These are phyloP conservation scores for Oscheius sp. DNA, from an alignment of 2,888 invertebrate genomes.

Conservation along the genomic window DNA sequence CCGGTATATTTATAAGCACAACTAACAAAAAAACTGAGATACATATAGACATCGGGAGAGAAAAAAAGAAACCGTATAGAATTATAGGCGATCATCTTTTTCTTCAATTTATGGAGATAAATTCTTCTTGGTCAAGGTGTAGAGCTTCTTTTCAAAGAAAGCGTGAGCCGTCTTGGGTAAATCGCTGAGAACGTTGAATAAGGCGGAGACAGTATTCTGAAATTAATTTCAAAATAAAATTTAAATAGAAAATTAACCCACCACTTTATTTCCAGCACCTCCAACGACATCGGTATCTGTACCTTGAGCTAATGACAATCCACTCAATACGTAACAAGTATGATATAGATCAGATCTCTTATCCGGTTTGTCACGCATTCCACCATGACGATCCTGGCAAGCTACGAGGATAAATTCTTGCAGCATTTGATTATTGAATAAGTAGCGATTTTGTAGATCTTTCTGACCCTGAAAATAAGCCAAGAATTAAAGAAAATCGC, in stretches of 20 bases:
- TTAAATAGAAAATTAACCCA: constrained; percentile 37
- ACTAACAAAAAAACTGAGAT: too few relatives aligned
- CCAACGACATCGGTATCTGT: constrained; percentile 53
- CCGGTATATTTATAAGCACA: neutral
- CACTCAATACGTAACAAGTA: constrained; percentile 94
- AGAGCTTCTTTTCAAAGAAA: constrained; percentile 8
- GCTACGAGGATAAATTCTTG: constrained; percentile 94
- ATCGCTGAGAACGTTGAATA: constrained; percentile 23
- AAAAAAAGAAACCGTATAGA: too few relatives aligned
- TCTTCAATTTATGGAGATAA: neutral
- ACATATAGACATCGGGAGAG: too few relatives aligned
- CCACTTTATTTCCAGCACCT: constrained; percentile 51
- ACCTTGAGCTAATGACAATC: constrained; percentile 88
- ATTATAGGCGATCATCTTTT: neutral
- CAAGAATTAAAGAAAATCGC: too few relatives aligned
- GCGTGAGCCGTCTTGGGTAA: constrained; percentile 11
- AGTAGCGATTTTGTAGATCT: neutral
- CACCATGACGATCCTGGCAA: constrained; percentile 85
- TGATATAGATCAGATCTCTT: constrained; percentile 94
- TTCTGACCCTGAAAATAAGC: neutral
- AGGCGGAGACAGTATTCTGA: constrained; percentile 14
- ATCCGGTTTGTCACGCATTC: constrained; percentile 94
- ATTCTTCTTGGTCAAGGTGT: neutral
- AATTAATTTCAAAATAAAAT: neutral
- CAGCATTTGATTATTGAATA: constrained; percentile 77